Percentiles rank a stretch among this genome's conserved stretches.
Evolutionary conservation across 2,797 vertebrate species (phyloP).

Genomic region (Poeciliopsis gracilis): DNA sequence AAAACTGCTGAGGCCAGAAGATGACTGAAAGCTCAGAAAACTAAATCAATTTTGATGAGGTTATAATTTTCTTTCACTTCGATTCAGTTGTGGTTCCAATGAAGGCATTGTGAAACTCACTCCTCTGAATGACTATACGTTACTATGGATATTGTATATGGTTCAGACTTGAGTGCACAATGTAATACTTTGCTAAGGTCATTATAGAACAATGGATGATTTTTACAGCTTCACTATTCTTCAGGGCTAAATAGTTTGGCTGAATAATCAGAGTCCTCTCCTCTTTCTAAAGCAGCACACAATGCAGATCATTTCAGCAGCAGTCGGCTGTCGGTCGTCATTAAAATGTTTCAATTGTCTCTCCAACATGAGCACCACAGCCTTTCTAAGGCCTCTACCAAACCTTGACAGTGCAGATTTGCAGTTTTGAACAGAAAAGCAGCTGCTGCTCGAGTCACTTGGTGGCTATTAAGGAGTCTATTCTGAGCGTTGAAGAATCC

Average conservation of each 20-base stretch:
- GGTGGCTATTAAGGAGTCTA: not conserved
- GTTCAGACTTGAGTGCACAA: not conserved
- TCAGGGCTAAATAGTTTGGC: conserved; percentile 35
- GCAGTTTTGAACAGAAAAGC: conserved; percentile 38
- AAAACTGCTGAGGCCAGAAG: conserved; percentile 43
- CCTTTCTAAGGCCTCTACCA: conserved; percentile 35
- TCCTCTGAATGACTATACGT: not conserved
- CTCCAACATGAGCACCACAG: conserved; percentile 38
- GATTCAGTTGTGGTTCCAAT: conserved; percentile 41
- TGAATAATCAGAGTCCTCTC: conserved; percentile 34
- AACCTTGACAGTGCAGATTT: conserved; percentile 21
- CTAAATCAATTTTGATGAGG: conserved; percentile 60
- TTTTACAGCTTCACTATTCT: conserved; percentile 22
- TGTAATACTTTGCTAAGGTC: conserved; percentile 13
- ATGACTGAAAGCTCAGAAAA: conserved; percentile 38
- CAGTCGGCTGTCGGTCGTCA: conserved; percentile 54
- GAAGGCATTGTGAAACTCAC: conserved; percentile 7
- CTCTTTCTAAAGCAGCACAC: conserved; percentile 18
- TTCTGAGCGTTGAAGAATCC: conserved; percentile 6
- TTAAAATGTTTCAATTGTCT: conserved; percentile 60
- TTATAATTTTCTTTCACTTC: conserved; percentile 53
- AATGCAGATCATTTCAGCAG: conserved; percentile 48
- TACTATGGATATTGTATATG: conserved; percentile 1
- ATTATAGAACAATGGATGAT: conserved; percentile 25
- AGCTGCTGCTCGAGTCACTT: conserved; percentile 11